Evolutionary conservation across 2,888 invertebrate genomes (phyloP).

Genomic region (Oxytorus armatus): DNA sequence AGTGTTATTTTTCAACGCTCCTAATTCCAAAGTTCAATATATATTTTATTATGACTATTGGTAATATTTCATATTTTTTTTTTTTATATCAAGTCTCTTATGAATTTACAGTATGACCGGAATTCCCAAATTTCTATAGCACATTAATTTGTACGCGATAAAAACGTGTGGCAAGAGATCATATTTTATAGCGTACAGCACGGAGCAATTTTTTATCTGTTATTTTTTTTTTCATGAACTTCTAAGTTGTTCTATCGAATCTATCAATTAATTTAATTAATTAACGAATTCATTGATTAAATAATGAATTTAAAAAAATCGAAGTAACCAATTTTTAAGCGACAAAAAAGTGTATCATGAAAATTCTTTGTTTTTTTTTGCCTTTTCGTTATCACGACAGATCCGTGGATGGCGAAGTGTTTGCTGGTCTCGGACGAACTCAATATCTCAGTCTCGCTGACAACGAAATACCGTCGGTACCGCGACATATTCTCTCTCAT

Average conservation of each 20-base stretch:
- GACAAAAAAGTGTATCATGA: background rate
- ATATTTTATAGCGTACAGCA: no score
- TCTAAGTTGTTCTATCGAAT: background rate
- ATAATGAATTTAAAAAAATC: background rate
- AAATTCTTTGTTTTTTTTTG: background rate
- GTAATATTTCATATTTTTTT: background rate
- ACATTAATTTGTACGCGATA: no score
- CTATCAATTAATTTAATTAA: background rate
- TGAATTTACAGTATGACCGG: no score
- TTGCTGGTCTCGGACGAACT: constrained; percentile 90
- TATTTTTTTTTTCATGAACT: background rate
- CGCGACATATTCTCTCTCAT: constrained; percentile 90
- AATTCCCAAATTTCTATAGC: no score
- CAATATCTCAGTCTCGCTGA: constrained; percentile 92
- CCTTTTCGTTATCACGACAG: constrained; percentile 85
- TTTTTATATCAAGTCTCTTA: no score
- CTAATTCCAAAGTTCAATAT: no score
- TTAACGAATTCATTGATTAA: background rate
- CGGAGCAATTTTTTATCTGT: no score
- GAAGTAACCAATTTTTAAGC: background rate
- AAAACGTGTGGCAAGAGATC: no score
- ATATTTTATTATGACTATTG: no score
- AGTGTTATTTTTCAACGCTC: no score
- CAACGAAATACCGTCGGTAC: constrained; percentile 91
- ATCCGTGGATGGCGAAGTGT: constrained; percentile 90